Evolutionary conservation across 2,113 vertebrate species (phyloP), one percentile per base, ranked within the genome.

Genomic region (Chaetorhynchus papuensis): DNA sequence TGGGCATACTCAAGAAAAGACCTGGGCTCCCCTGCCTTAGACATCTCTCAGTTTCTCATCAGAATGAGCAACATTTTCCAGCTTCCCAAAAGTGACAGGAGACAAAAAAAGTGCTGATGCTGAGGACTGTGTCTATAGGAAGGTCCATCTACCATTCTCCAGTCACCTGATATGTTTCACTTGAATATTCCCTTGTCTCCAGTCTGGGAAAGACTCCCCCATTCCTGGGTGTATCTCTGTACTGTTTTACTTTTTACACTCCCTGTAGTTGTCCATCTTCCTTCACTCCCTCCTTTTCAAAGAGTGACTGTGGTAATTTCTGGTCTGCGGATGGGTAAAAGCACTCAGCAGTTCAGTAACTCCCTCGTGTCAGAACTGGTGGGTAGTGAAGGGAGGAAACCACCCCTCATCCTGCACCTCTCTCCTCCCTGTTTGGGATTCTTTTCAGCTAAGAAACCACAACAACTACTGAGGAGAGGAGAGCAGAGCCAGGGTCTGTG

Each of bases 401-500:
- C 49, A 84, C 7, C 15, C 35, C n/a, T 84, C 69, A 56, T 71
- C 50, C 42, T 65, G 24, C 15, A 4, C 87, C 33, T 78, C 60
- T 85, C 66, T 57, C n/a, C 22, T 93, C 63, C 61, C 35, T 13
- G 7, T 30, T 37, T 3, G 4, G 12, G 28, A 33, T 72, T 63
- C 42, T 77, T 92, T 70, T 93, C 66, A 72, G 66, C 69, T 37
- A 27, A 69, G 37, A 85, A 93, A 52, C 59, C 39, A n/a, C 61
- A 59, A 6, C 22, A 69, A 6, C n/a, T 35, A 35, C 28, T 0
- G 0, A 39, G 45, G 22, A 50, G 0, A 39, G 45, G 22, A 50
- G 74, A 71, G 53, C 30, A 20, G 45, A 75, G 52, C 39, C 71
- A 56, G 27, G 57, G 33, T 68, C 94, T 44, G 13, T 61, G 65